These are phyloP conservation scores for Asarcornis scutulata DNA, from an alignment of 2,113 vertebrate species.

Conservation along the genomic window DNA sequence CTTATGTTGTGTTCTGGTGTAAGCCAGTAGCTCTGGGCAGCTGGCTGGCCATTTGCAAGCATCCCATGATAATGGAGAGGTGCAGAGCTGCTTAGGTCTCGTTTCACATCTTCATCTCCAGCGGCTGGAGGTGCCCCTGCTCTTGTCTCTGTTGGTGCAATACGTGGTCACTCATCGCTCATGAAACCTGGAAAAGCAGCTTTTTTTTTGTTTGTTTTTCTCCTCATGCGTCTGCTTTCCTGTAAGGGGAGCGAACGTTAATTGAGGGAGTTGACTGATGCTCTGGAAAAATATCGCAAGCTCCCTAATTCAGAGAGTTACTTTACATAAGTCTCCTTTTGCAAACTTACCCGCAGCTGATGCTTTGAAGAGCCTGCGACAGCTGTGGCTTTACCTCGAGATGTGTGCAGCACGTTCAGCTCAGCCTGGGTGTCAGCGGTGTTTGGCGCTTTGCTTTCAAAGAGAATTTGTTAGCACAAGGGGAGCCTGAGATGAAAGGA, in stretches of 20 bases:
- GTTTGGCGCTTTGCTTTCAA: slow-evolving; percentile 32
- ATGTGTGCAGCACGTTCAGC: not conserved
- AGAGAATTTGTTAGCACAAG: slow-evolving; percentile 55
- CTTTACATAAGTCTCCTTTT: not conserved
- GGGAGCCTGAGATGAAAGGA: slow-evolving; percentile 47
- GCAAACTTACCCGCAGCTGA: not conserved
- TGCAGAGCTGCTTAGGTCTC: not conserved
- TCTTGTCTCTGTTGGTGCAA: rapidly evolving
- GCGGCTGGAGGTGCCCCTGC: not conserved
- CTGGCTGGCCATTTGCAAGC: not conserved
- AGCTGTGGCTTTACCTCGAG: not conserved
- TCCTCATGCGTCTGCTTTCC: rapidly evolving
- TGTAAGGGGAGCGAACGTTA: not conserved
- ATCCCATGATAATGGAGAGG: not conserved
- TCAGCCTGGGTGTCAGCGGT: slow-evolving; percentile 11
- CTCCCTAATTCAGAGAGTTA: not conserved
- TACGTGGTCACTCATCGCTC: not conserved
- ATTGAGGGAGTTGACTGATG: not conserved
- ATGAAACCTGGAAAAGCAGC: not conserved
- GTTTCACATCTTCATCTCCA: not conserved
- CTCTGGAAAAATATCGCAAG: not conserved
- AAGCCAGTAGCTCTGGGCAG: not conserved
- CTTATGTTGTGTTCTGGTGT: not conserved
- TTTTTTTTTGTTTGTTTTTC: not conserved
- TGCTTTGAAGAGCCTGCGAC: slow-evolving; percentile 49